Conservation (phyloP, 2,113 vertebrate species). For the Phyllopteryx taeniolatus region DNA sequence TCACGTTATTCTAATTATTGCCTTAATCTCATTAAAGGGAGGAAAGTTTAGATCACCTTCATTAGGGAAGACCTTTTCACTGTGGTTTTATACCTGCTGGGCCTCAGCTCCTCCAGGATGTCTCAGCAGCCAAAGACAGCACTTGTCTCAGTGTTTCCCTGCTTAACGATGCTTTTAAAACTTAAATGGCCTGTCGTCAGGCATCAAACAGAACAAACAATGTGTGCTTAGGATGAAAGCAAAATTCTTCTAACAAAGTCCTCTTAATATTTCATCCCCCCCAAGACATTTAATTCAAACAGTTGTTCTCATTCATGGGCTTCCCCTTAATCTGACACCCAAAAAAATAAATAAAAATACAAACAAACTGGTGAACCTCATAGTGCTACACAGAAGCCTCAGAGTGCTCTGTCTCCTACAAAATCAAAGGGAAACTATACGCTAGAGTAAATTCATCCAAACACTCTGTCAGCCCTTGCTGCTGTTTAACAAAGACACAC, state of each 20-base stretch:
- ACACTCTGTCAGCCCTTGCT: conserved; percentile 58
- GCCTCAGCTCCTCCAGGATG: conserved; percentile 44
- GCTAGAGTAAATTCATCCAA: conserved; percentile 60
- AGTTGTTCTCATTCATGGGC: background rate
- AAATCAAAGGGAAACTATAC: conserved; percentile 45
- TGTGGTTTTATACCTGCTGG: conserved; percentile 50
- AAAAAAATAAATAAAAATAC: background rate
- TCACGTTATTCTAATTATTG: conserved; percentile 69
- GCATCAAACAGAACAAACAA: background rate
- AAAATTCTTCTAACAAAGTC: conserved; percentile 10
- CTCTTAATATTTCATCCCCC: conserved; percentile 26
- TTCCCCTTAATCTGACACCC: conserved; percentile 9
- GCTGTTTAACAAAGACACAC: conserved; percentile 66
- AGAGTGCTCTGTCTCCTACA: conserved; percentile 14
- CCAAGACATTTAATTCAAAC: conserved; percentile 11
- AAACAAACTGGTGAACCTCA: conserved; percentile 5
- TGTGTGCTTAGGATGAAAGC: conserved; percentile 6
- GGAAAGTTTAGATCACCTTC: conserved; percentile 65
- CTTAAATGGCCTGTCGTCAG: background rate
- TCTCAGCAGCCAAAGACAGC: conserved; percentile 56
- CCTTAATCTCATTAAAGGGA: conserved; percentile 72
- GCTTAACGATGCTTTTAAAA: conserved; percentile 15
- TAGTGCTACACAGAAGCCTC: conserved; percentile 12
- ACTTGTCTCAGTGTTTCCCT: conserved; percentile 1
- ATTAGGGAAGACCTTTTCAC: conserved; percentile 54